These are phyloP conservation scores for Drosophila longiperda DNA, from an alignment of 2,888 invertebrate species.

Conservation along the genomic window DNA sequence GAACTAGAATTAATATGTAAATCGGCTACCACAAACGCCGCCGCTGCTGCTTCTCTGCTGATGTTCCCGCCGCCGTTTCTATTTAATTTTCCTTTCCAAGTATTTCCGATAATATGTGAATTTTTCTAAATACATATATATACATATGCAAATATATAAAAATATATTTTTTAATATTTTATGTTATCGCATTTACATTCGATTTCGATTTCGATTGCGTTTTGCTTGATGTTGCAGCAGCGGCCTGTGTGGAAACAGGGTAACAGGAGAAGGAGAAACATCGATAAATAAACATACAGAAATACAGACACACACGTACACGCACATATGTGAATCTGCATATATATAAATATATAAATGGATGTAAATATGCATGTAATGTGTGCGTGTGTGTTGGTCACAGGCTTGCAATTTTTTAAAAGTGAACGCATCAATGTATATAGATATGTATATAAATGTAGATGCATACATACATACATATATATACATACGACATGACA, in stretches of 20 bases:
- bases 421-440: constrained; percentile 9
- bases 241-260: constrained; percentile 36
- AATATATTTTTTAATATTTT: background rate
- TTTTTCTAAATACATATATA: background rate
- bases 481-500: background rate
- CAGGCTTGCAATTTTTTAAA: constrained; percentile 45
- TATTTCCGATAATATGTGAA: constrained; percentile 3
- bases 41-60: constrained; percentile 26
- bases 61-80: constrained; percentile 19
- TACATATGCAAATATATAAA: background rate
- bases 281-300: constrained; percentile 58
- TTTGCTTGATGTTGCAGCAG: constrained; percentile 42
- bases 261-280: constrained; percentile 47
- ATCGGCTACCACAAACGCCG: constrained; percentile 43
- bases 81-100: constrained; percentile 8
- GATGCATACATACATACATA: background rate
- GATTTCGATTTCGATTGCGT: constrained; percentile 48
- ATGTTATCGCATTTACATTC: constrained; percentile 44
- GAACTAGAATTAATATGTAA: constrained; percentile 39
- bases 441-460: constrained; percentile 5
- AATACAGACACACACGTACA: constrained; percentile 32
- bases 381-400: constrained; percentile 27
- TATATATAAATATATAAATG: constrained; percentile 7
- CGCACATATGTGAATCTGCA: constrained; percentile 1
- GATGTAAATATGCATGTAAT: constrained; percentile 8